Evolutionary conservation across 2,888 invertebrate genomes (phyloP).

Genomic region (Spicauda simplicius): DNA sequence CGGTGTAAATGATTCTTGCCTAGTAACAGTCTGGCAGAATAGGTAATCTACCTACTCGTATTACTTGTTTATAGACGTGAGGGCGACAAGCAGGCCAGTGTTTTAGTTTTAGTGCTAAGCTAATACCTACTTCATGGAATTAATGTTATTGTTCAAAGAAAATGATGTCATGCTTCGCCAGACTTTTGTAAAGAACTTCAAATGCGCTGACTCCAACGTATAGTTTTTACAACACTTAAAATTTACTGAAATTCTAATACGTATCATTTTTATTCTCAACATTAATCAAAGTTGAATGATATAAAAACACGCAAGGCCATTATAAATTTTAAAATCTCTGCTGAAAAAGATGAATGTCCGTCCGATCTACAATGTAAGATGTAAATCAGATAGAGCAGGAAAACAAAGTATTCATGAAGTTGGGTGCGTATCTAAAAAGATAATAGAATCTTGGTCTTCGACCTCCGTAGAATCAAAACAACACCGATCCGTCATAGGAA

Average conservation of each 20-base stretch:
- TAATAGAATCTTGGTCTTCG: conserved; percentile 23
- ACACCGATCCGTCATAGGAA: conserved; percentile 24
- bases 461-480: conserved; percentile 25
- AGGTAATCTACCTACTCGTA: conserved; percentile 28
- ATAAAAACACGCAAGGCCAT: not conserved
- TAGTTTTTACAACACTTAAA: not conserved
- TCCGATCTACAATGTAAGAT: conserved; percentile 14
- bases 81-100: conserved; percentile 54
- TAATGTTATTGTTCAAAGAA: conserved; percentile 37
- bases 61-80: conserved; percentile 50
- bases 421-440: conserved; percentile 21
- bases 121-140: conserved; percentile 39
- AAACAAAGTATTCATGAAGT: conserved; percentile 35
- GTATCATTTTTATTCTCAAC: not conserved
- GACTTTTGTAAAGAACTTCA: conserved; percentile 8
- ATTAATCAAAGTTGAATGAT: not conserved
- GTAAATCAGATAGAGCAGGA: conserved; percentile 3
- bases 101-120: conserved; percentile 46
- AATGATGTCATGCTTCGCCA: conserved; percentile 31
- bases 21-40: conserved; percentile 52
- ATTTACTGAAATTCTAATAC: not conserved
- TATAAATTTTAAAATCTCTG: not conserved
- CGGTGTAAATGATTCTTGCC: conserved; percentile 44
- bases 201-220: not conserved
- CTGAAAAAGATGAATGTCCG: conserved; percentile 15